Conservation (phyloP, 2,888 invertebrate genomes). For the Bursaphelenchus okinawaensis region DNA sequence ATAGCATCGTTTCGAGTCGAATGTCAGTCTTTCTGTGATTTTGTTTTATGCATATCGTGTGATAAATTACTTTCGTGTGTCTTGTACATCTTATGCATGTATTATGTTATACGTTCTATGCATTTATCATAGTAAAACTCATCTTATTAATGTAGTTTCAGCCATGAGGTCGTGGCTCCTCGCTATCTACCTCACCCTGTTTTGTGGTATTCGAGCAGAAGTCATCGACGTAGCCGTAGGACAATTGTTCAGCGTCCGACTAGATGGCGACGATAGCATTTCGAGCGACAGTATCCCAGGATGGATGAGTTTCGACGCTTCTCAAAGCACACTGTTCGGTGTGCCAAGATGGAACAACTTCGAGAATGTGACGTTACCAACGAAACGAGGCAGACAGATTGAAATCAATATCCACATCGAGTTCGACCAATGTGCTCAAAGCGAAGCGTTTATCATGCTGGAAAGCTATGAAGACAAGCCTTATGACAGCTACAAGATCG, state of each 20-base stretch:
- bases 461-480: constrained; percentile 39
- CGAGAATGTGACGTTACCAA: constrained; percentile 4
- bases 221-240: constrained; percentile 2
- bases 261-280: not conserved
- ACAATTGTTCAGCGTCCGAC: constrained; percentile 1
- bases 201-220: not conserved
- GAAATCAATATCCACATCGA: constrained; percentile 7
- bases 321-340: not conserved
- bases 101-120: not conserved
- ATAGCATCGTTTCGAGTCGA: not conserved
- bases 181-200: not conserved
- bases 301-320: constrained; percentile 7
- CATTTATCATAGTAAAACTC: not conserved
- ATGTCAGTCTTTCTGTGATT: too few relatives aligned
- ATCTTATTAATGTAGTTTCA: too few relatives aligned
- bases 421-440: constrained; percentile 26
- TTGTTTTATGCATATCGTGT: too few relatives aligned
- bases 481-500: not conserved
- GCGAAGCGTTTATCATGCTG: constrained; percentile 36
- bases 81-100: too few relatives aligned
- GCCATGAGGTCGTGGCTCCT: not conserved
- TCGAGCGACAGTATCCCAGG: not conserved
- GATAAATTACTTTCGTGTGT: too few relatives aligned
- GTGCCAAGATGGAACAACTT: constrained; percentile 9
- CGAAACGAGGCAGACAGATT: not conserved